Conservation (phyloP, 2,888 invertebrate species). For the Acleris emargana region DNA sequence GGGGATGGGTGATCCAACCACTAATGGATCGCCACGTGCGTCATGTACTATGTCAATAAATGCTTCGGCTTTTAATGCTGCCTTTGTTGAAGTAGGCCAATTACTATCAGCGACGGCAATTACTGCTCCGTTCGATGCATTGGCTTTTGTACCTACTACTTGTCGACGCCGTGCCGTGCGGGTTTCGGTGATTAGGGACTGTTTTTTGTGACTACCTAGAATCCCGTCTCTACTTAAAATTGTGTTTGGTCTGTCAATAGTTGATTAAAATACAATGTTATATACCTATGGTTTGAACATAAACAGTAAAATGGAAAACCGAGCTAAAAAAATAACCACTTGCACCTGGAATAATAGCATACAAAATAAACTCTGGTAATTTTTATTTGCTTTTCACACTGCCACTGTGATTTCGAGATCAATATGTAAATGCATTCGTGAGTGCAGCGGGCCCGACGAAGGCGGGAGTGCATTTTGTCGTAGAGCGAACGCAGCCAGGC, state of each 20-base stretch:
- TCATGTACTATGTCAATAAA: conserved; percentile 70
- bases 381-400: conserved; percentile 65
- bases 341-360: conserved; percentile 33
- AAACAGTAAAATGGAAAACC: background rate
- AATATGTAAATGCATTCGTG: conserved; percentile 78
- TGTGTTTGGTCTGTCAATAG: no score
- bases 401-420: conserved; percentile 71
- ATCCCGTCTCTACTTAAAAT: background rate
- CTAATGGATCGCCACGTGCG: conserved; percentile 67
- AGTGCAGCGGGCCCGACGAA: conserved; percentile 58
- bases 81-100: conserved; percentile 71
- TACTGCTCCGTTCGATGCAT: conserved; percentile 49
- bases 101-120: conserved; percentile 63
- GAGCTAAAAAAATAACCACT: conserved; percentile 6
- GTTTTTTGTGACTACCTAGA: conserved; percentile 6
- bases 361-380: conserved; percentile 44
- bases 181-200: conserved; percentile 5
- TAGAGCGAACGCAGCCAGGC: conserved; percentile 59
- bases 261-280: no score
- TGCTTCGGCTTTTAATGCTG: conserved; percentile 65
- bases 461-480: conserved; percentile 78
- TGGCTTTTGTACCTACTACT: conserved; percentile 42
- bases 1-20: conserved; percentile 43
- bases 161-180: conserved; percentile 27
- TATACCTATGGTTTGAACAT: no score